A percentile compares a stretch with the other conserved stretches of the same genome.
phyloP scores from a whole-genome alignment of 2,113 vertebrate genomes.

The Mellivora capensis region DNA sequence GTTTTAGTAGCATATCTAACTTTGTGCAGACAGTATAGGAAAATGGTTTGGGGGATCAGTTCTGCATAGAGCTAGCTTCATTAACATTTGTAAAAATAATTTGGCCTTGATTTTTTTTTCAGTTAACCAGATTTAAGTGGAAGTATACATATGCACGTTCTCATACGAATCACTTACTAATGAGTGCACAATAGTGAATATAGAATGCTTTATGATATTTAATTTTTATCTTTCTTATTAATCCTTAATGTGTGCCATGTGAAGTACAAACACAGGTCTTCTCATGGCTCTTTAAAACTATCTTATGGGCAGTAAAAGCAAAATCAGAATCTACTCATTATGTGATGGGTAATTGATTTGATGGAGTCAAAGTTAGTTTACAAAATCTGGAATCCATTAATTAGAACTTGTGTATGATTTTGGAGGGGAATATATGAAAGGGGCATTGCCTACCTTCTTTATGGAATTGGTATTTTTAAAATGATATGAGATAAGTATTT shows the following conservation, averaged over 20 bases:
- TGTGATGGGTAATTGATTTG: background rate
- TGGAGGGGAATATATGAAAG: background rate
- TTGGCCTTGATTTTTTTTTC: background rate
- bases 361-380: background rate
- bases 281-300: background rate
- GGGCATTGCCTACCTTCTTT: background rate
- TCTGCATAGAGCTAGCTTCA: background rate
- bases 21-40: background rate
- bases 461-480: background rate
- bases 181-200: background rate
- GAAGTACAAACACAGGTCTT: background rate
- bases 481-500: background rate
- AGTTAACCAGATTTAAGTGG: background rate
- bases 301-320: background rate
- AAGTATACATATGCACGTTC: background rate
- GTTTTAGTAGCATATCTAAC: background rate
- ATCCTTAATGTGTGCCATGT: background rate
- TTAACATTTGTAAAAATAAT: conserved; percentile 11
- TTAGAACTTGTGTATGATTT: background rate
- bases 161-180: background rate
- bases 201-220: background rate
- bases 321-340: background rate
- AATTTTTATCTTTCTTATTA: conserved; percentile 14
- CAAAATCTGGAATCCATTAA: background rate
- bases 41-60: background rate